Evolutionary conservation across 2,113 vertebrate species (phyloP), one percentile per base, ranked within the genome.

Genomic region (Antennarius striatus): DNA sequence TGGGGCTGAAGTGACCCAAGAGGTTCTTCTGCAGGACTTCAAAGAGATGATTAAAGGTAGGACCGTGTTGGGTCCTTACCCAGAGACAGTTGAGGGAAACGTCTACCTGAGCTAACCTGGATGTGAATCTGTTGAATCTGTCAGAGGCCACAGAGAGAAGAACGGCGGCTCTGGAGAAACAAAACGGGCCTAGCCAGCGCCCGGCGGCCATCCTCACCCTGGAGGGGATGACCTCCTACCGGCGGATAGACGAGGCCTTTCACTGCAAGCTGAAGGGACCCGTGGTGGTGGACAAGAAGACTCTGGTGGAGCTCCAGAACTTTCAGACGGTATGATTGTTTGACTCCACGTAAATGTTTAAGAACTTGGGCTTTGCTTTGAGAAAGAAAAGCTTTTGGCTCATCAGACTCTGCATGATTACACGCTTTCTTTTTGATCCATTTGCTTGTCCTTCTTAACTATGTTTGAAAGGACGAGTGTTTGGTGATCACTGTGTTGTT

Each of bases 21-120:
- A 96, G 60, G 87, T 95, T 65, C 91, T 98, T 55, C 88, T 97
- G 16, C 91, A 83, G 81, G 96, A 98, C 77, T 98, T 98, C 75
- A 96, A 94, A 86, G 94, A 95, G 62, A 93, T 96, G 91, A 88
- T 96, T 36, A 95, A 91, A 95, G 94, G 95, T 98, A 89, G 3
- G 47, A 36, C 5, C 32, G 7, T 36, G 32, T 36, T 36, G 32
- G 7, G 32, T 36, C 22, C 22, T 36, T 1, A 5, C 32, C 1
- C 32, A 36, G 32, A 36, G 32, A 36, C 32, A 36, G 32, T 36
- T 36, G 32, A 7, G 32, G 32, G 32, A 7, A 45, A 3, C 3
- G 42, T 45, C 42, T 11, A 10, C 12, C 6, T 40, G 39, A 54
- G 11, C 60, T 51, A 40, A 63, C 14, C 11, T 61, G 60, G 43